Percentiles rank a stretch among this genome's conserved stretches.
Conservation (phyloP, 2,888 invertebrate species). For the Bellardia pandia region DNA sequence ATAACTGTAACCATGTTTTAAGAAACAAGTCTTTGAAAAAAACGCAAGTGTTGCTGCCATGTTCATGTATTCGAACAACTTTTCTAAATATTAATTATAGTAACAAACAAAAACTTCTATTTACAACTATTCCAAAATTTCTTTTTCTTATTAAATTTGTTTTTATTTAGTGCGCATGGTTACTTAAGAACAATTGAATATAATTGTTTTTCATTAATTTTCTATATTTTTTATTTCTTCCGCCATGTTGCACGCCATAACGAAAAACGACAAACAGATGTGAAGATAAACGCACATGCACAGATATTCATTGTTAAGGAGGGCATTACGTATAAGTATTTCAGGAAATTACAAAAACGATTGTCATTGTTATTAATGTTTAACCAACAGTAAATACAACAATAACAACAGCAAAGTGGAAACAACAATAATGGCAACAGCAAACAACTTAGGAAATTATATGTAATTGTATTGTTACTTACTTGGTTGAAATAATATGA, state of each 20-base stretch:
- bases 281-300: not conserved
- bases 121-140: not conserved
- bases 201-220: conserved; percentile 8
- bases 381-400: conserved; percentile 7
- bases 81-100: too few species aligned
- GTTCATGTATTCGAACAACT: too few species aligned
- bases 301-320: not conserved
- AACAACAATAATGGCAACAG: not conserved
- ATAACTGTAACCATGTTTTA: too few species aligned
- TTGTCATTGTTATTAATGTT: conserved; percentile 54
- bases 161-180: not conserved
- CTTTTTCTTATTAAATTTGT: not conserved
- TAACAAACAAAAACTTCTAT: not conserved
- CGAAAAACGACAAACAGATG: not conserved
- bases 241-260: conserved; percentile 1
- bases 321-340: conserved; percentile 1
- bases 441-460: conserved; percentile 14
- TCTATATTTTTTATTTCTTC: not conserved
- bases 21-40: too few species aligned
- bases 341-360: conserved; percentile 22
- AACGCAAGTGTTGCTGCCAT: too few species aligned
- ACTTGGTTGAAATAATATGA: not conserved
- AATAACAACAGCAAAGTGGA: not conserved
- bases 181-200: not conserved
- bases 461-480: not conserved